These are phyloP conservation scores for Mesochorus sp. DNA, from an alignment of 2,888 invertebrate genomes.

Conservation along the genomic window DNA sequence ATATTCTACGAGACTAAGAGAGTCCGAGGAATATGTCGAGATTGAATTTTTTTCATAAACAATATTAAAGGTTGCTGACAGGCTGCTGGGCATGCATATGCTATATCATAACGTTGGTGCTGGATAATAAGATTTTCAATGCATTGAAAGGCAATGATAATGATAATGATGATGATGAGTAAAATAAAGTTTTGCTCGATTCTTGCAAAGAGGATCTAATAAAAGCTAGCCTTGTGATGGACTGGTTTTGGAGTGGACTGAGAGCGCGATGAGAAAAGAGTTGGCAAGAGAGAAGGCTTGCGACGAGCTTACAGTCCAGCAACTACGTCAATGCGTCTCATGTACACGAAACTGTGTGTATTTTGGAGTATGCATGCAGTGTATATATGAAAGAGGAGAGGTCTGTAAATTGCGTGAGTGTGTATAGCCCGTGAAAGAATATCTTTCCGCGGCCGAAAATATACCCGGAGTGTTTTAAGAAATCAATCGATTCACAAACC, in stretches of 20 bases:
- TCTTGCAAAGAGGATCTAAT: slow-evolving; percentile 49
- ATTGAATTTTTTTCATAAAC: slow-evolving; percentile 51
- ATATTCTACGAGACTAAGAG: slow-evolving; percentile 14
- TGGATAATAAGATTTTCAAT: slow-evolving; percentile 44
- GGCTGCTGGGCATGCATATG: background rate
- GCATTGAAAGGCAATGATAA: slow-evolving; percentile 31
- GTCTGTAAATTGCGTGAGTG: background rate
- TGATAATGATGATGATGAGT: slow-evolving; percentile 47
- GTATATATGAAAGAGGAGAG: background rate
- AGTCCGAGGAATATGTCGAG: too few species aligned
- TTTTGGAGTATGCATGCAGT: background rate
- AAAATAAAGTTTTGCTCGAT: slow-evolving; percentile 43
- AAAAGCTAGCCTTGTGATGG: slow-evolving; percentile 61
- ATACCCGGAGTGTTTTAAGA: slow-evolving; percentile 36
- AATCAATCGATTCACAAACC: slow-evolving; percentile 19
- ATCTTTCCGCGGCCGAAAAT: slow-evolving; percentile 25
- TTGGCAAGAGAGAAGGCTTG: slow-evolving; percentile 25
- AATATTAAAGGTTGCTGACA: slow-evolving; percentile 49
- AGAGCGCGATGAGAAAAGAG: slow-evolving; percentile 24
- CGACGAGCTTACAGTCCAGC: slow-evolving; percentile 29
- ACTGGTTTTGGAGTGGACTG: slow-evolving; percentile 57
- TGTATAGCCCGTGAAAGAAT: slow-evolving; percentile 21
- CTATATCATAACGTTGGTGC: background rate
- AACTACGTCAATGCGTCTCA: slow-evolving; percentile 57
- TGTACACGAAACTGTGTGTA: background rate